Evolutionary conservation across 2,888 invertebrate species (phyloP), one percentile per base, ranked within the genome.

Genomic region (Aspidiotus rigidus): DNA sequence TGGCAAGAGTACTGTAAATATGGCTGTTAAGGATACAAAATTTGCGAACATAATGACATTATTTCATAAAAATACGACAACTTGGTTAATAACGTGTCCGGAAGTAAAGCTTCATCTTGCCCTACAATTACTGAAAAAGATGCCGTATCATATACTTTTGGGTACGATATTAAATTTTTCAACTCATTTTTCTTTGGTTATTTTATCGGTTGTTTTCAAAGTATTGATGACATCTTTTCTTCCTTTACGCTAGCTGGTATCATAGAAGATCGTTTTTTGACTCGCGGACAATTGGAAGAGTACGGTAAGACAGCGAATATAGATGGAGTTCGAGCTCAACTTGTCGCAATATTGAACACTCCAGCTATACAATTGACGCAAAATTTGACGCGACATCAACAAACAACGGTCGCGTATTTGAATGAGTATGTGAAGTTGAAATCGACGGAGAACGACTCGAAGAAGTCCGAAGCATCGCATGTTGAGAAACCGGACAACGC

Each of bases 281-380:
- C 10, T 11, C 49, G 49, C 6, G n/a, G n/a, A 13, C 10, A 49
- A 49, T 49, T 49, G 49, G 49, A 49, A 6, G 49, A 49, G n/a
- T 49, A 49, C 49, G n/a, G 49, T 49, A 49, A 49, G n/a, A 13
- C n/a, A n/a, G n/a, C 49, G 49, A 49, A n/a, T 49, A 49, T 49
- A 11, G 49, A 49, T 49, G 49, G 3, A 13, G n/a, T 49, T 2
- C 10, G 49, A n/a, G 49, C 49, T 13, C 11, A 49, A 49, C 49
- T 49, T 11, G 3, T 49, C 10, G 10, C 49, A 49, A n/a, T 49
- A 13, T n/a, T 49, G 49, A 49, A 49, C n/a, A 49, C 49, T n/a
- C 11, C 49, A 3, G 11, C 49, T 6, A 13, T n/a, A 6, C 49
- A 49, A n/a, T n/a, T 49, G 3, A n/a, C n/a, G 3, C n/a, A 49